Percentiles rank a stretch among this genome's conserved stretches.
These are phyloP conservation scores for Malachius bipustulatus DNA, from an alignment of 2,888 invertebrate genomes.

Conservation along the genomic window DNA sequence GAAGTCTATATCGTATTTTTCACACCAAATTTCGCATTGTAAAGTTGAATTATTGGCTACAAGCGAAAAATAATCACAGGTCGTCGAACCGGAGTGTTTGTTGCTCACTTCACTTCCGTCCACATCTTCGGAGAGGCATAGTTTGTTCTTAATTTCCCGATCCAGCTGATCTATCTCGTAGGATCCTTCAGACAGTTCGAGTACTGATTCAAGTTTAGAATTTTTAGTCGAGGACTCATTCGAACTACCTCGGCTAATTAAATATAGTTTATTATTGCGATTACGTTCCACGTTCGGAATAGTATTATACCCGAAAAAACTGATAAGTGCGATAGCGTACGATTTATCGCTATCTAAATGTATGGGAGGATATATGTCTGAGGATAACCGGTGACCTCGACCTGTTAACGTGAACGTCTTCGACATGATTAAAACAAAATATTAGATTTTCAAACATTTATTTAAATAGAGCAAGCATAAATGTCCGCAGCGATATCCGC, in stretches of 20 bases:
- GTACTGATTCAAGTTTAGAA: conserved; percentile 4
- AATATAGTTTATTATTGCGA: background rate
- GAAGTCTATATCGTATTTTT: conserved; percentile 6
- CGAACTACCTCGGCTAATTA: no score
- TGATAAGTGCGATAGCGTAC: conserved; percentile 9
- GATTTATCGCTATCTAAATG: conserved; percentile 7
- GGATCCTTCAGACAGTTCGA: conserved; percentile 8
- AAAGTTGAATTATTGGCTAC: conserved; percentile 8
- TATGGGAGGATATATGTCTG: conserved; percentile 6
- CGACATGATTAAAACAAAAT: conserved; percentile 9
- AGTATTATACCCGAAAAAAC: conserved; percentile 8
- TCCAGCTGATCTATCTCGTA: conserved; percentile 8
- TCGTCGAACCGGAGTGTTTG: background rate
- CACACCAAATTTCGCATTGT: conserved; percentile 7
- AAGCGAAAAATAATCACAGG: conserved; percentile 4
- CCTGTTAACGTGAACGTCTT: conserved; percentile 9
- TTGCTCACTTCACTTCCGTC: no score
- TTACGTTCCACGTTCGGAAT: conserved; percentile 9
- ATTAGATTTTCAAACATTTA: background rate
- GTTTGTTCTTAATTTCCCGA: background rate
- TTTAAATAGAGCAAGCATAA: conserved; percentile 11
- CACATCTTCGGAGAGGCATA: background rate
- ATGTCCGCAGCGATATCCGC: conserved; percentile 6
- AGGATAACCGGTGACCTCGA: background rate
- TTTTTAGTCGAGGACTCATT: conserved; percentile 1